A percentile compares a stretch with the other conserved stretches of the same genome.
Conservation (phyloP, 2,888 invertebrate species). For the Epiblema foenella region DNA sequence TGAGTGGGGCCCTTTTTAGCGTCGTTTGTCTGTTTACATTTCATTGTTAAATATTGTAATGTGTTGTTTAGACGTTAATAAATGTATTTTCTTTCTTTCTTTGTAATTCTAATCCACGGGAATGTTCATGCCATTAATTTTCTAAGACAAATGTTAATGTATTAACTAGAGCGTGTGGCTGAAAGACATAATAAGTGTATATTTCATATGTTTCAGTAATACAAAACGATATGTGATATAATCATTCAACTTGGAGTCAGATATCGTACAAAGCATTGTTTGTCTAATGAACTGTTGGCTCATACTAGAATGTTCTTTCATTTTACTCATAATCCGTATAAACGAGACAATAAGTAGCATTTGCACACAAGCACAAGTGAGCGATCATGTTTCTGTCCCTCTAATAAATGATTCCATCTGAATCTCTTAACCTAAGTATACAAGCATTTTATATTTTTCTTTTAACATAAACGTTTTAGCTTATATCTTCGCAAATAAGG, state of each 20-base stretch:
- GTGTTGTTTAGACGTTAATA: no score
- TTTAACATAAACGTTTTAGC: not conserved
- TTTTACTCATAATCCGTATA: not conserved
- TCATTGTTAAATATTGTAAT: no score
- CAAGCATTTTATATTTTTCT: not conserved
- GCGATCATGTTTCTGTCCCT: not conserved
- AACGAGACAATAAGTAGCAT: not conserved
- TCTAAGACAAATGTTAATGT: no score
- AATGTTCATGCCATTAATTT: not conserved
- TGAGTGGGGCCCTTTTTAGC: no score
- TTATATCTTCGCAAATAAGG: constrained; percentile 25
- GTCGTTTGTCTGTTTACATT: no score
- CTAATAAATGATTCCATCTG: not conserved
- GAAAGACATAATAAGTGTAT: no score
- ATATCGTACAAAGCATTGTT: constrained; percentile 14
- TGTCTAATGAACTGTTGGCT: not conserved
- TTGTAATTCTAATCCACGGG: not conserved
- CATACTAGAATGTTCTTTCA: not conserved
- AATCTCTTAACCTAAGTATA: not conserved
- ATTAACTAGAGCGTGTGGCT: no score
- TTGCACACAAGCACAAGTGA: not conserved
- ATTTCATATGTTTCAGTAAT: no score
- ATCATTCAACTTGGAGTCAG: not conserved
- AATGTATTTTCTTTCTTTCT: no score
- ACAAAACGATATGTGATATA: not conserved